These are phyloP conservation scores for Eurytoma adleriae DNA, from an alignment of 2,888 invertebrate genomes.

Conservation along the genomic window DNA sequence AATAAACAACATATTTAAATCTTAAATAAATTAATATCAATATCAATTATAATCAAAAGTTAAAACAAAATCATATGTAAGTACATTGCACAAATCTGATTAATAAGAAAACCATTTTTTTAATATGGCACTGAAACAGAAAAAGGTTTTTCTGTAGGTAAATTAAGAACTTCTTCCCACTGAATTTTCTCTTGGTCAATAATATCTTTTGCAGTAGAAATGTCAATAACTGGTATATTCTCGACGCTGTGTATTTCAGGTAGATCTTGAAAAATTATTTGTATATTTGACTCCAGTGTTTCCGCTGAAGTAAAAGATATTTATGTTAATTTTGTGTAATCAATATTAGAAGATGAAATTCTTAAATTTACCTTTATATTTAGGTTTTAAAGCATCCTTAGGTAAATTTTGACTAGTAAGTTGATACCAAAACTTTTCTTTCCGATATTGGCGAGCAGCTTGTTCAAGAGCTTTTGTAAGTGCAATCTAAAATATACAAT, in stretches of 20 bases:
- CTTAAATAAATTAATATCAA: not conserved
- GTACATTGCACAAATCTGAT: not conserved
- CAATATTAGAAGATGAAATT: not conserved
- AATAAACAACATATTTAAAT: constrained; percentile 7
- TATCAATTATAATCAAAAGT: not conserved
- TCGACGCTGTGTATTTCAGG: constrained; percentile 29
- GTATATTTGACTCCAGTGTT: constrained; percentile 42
- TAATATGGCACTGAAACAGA: constrained; percentile 37
- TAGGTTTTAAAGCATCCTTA: constrained; percentile 35
- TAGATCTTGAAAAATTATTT: constrained; percentile 54
- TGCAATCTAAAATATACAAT: constrained; percentile 71
- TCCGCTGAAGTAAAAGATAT: constrained; percentile 31
- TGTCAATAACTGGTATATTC: constrained; percentile 48
- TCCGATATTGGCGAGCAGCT: constrained; percentile 75
- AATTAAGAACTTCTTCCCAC: constrained; percentile 52
- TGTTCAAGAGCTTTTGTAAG: constrained; percentile 77
- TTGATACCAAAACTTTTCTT: constrained; percentile 72
- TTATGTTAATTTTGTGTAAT: not conserved
- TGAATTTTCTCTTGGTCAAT: constrained; percentile 42
- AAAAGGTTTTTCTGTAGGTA: constrained; percentile 37
- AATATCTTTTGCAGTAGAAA: constrained; percentile 26
- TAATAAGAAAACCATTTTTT: constrained; percentile 7
- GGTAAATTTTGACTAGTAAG: constrained; percentile 26
- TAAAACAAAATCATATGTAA: not conserved
- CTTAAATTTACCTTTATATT: constrained; percentile 35